These are phyloP conservation scores for Eristalis tenax DNA, from an alignment of 2,888 invertebrate genomes.

Conservation along the genomic window DNA sequence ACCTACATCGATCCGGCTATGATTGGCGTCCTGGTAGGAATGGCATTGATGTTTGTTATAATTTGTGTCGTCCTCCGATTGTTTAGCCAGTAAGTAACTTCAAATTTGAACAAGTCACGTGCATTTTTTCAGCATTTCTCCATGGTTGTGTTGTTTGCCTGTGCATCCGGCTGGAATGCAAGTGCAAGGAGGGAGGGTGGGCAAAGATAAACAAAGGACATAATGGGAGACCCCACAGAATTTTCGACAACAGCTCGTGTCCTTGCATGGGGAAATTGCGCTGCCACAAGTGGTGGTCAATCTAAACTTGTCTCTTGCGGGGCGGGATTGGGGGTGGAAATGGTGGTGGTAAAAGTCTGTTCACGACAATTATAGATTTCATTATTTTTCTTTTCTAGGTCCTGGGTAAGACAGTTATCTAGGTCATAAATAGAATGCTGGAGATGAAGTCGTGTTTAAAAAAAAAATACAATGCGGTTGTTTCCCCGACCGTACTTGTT, in stretches of 20 bases:
- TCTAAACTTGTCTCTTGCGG: constrained; percentile 10
- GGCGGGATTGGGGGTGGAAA: background rate
- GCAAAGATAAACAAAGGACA: background rate
- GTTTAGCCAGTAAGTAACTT: constrained; percentile 91
- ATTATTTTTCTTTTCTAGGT: constrained; percentile 1
- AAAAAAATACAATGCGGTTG: background rate
- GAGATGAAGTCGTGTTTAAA: background rate
- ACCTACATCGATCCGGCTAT: constrained; percentile 92
- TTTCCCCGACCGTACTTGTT: background rate
- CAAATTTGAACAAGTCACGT: constrained; percentile 34
- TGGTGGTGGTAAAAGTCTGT: background rate
- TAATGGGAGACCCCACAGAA: background rate
- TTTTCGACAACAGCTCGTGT: constrained; percentile 28
- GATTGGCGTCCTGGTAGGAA: constrained; percentile 94
- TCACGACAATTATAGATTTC: constrained; percentile 1
- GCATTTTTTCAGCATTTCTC: constrained; percentile 8
- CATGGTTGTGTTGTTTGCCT: constrained; percentile 5
- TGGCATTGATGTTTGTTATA: constrained; percentile 96
- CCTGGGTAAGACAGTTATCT: background rate
- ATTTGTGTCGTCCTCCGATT: constrained; percentile 95
- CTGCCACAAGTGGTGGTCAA: constrained; percentile 46
- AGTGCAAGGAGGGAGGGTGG: background rate
- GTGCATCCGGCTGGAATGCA: background rate
- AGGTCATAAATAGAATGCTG: background rate
- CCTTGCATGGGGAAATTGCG: constrained; percentile 26